A percentile compares a stretch with the other conserved stretches of the same genome.
Conservation (phyloP, 2,113 vertebrate species). For the Myiozetetes cayanensis region DNA sequence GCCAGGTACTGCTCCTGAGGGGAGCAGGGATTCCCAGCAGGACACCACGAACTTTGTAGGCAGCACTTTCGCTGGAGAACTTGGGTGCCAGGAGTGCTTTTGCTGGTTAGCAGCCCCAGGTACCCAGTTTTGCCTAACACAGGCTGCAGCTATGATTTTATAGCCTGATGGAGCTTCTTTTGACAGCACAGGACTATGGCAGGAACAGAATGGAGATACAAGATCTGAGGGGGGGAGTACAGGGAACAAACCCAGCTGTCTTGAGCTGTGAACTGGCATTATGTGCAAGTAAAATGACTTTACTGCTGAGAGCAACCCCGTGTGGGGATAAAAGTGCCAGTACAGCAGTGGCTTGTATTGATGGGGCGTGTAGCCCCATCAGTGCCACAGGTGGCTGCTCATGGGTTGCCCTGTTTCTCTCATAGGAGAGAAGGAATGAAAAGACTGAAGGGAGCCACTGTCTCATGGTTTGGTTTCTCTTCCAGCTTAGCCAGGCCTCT, state of each 20-base stretch:
- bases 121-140: not conserved
- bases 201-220: not conserved
- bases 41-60: not conserved
- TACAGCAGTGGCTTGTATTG: not conserved
- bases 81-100: not conserved
- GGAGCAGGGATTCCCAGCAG: not conserved
- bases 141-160: not conserved
- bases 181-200: not conserved
- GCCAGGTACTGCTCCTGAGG: not conserved
- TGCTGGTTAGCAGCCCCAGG: not conserved
- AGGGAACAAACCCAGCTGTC: not conserved
- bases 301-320: not conserved
- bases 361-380: not conserved
- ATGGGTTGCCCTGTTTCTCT: not conserved
- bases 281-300: rapidly evolving
- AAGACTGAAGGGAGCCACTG: not conserved
- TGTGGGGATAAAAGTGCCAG: not conserved
- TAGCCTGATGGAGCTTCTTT: not conserved
- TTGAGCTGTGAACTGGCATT: not conserved
- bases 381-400: not conserved
- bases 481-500: constrained; percentile 39
- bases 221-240: not conserved
- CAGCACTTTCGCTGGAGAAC: not conserved
- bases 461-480: not conserved
- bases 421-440: not conserved